Base-by-base conservation (phyloP, 2,113 vertebrate genomes). In the Tyrannus savana region DNA sequence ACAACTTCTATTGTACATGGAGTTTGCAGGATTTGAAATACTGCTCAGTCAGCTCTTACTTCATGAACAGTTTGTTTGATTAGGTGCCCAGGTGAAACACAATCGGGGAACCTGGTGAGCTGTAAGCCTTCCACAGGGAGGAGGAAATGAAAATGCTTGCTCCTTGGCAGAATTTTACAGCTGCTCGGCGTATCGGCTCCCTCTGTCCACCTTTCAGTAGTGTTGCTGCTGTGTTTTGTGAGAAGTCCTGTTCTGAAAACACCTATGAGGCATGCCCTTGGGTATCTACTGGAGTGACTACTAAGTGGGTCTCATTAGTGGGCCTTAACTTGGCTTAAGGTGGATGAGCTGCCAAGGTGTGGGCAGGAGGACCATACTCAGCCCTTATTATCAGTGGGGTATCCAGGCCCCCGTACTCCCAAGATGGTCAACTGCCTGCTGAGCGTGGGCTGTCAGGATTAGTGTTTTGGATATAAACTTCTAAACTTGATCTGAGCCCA, bases 1-100 rank as follows among this genome's bases (percentile, higher is more conserved):
- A 94, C 60, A 84, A 84, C 56, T 94, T 71, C 79, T 89, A 67
- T 74, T 92, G 90, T 90, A 80, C 1, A 3, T 17, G 79, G 81
- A 85, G 33, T 77, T 89, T 89, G 37, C 62, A 68, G 63, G 58
- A 9, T 77, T 94, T 96, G 92, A 97, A 95, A 94, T 85, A 90
- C 27, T 94, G 82, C 53, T 93, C 50, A 7, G 90, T 93, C 94
- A 96, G 90, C 91, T 94, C 89, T 95, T 96, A 67, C 91, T 95
- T 93, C 86, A 59, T 84, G 83, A 90, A 56, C 0, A 5, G 35
- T 78, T 88, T 92, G 88, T 93, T 92, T 96, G 92, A 93, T 96
- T 86, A 92, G 72, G 86, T 1, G 35, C 83, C 93, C 95, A 92
- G 88, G 88, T 92, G 93, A 92, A 94, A 97, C 42, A 93, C 75